Conservation (phyloP, 2,888 invertebrate species). For the Osmoderma eremita region DNA sequence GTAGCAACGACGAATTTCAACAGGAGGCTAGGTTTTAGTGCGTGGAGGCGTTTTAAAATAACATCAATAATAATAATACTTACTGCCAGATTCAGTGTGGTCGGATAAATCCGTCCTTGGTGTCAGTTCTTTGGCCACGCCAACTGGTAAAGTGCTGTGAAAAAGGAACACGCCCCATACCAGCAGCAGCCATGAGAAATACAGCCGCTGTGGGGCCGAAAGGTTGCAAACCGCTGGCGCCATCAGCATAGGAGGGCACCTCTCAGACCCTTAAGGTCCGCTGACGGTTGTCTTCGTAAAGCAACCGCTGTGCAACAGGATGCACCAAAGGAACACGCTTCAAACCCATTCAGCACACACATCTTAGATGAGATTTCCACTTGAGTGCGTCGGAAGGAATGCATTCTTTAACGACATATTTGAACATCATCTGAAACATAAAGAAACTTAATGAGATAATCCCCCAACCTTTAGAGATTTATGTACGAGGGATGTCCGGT, state of each 20-base stretch:
- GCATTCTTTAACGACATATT: slow-evolving; percentile 14
- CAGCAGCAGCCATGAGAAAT: slow-evolving; percentile 49
- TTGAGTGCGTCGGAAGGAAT: background rate
- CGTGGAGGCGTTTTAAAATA: too few species aligned
- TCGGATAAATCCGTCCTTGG: slow-evolving; percentile 40
- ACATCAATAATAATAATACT: slow-evolving; percentile 39
- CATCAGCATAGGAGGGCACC: slow-evolving; percentile 28
- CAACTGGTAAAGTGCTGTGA: slow-evolving; percentile 36
- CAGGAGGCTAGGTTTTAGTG: too few species aligned
- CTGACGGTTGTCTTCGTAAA: slow-evolving; percentile 13
- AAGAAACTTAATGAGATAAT: too few species aligned
- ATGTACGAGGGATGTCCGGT: too few species aligned
- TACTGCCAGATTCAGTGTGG: slow-evolving; percentile 48
- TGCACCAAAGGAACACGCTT: slow-evolving; percentile 12
- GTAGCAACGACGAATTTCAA: too few species aligned
- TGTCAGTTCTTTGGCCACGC: slow-evolving; percentile 26
- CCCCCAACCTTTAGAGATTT: too few species aligned
- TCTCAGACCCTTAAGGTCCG: slow-evolving; percentile 22
- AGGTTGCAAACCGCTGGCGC: slow-evolving; percentile 13
- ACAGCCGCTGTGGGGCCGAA: slow-evolving; percentile 55
- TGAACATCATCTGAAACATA: slow-evolving; percentile 38
- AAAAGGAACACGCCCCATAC: slow-evolving; percentile 45
- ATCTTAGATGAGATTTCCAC: slow-evolving; percentile 12
- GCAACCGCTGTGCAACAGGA: slow-evolving; percentile 23
- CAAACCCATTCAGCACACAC: slow-evolving; percentile 7